These are phyloP conservation scores for Stylophora pistillata DNA, from an alignment of 64 coral and sea anemone genomes.

Conservation along the genomic window DNA sequence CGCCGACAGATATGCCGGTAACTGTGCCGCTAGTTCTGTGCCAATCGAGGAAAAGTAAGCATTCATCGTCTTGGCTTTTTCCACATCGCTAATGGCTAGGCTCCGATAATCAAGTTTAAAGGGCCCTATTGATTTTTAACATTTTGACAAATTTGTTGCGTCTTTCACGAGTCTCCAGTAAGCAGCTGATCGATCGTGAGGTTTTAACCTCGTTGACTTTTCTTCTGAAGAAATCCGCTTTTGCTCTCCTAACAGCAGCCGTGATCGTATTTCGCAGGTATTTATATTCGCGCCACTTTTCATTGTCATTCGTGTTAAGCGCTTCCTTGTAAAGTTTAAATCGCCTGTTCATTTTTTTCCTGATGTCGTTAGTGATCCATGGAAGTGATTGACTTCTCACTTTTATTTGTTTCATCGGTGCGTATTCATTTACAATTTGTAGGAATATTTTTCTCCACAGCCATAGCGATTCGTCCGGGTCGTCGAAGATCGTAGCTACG, in stretches of 20 bases:
- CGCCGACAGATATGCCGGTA: too few relatives aligned
- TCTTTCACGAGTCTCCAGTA: slow-evolving; percentile 27
- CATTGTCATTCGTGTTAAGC: neutral
- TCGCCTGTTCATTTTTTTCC: slow-evolving; percentile 16
- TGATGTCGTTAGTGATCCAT: slow-evolving; percentile 9
- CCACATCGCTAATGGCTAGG: neutral
- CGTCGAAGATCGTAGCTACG: neutral
- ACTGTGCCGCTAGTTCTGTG: neutral
- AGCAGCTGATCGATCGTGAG: neutral
- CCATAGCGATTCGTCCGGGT: neutral
- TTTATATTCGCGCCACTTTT: neutral
- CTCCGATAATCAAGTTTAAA: slow-evolving; percentile 17
- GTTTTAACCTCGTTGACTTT: slow-evolving; percentile 14
- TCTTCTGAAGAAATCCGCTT: neutral
- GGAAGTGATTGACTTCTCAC: neutral
- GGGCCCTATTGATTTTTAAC: neutral
- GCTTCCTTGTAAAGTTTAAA: neutral
- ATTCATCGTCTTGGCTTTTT: slow-evolving; percentile 23
- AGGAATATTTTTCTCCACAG: neutral
- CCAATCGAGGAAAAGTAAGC: slow-evolving; percentile 19
- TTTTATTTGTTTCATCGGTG: neutral
- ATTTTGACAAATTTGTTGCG: neutral
- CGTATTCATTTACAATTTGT: neutral
- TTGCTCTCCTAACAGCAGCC: neutral
- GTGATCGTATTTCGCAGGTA: neutral